Evolutionary conservation across 2,113 vertebrate genomes (phyloP).

Genomic region (Butorides virescens): DNA sequence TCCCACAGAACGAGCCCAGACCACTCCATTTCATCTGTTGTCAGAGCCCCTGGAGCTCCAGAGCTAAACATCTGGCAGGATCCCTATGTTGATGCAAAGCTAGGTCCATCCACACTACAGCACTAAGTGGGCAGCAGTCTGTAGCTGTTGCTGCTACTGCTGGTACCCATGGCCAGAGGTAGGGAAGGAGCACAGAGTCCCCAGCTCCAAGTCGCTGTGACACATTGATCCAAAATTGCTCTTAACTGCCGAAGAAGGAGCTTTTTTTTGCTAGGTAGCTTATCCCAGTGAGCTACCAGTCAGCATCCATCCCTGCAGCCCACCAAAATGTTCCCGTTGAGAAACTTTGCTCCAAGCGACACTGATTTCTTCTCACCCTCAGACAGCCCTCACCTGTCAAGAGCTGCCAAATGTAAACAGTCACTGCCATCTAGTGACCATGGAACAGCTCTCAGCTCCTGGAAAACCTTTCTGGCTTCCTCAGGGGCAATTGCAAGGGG

Average conservation of each 20-base stretch:
- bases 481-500: rapidly evolving
- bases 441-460: background rate
- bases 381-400: rapidly evolving
- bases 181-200: background rate
- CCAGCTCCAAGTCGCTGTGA: background rate
- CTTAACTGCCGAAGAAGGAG: background rate
- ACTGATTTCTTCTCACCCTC: rapidly evolving
- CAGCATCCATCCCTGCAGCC: background rate
- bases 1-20: background rate
- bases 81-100: background rate
- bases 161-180: background rate
- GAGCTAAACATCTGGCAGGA: background rate
- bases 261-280: background rate
- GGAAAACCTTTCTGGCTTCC: background rate
- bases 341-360: background rate
- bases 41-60: background rate
- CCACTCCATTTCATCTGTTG: background rate
- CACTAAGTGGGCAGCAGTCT: background rate
- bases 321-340: background rate
- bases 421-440: slow-evolving; percentile 48
- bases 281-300: background rate
- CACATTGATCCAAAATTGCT: background rate
- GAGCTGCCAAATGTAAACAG: background rate
- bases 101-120: too few relatives aligned
- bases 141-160: background rate